Base-by-base conservation (phyloP, 2,797 vertebrate genomes). In the Pangasius krempfi region DNA sequence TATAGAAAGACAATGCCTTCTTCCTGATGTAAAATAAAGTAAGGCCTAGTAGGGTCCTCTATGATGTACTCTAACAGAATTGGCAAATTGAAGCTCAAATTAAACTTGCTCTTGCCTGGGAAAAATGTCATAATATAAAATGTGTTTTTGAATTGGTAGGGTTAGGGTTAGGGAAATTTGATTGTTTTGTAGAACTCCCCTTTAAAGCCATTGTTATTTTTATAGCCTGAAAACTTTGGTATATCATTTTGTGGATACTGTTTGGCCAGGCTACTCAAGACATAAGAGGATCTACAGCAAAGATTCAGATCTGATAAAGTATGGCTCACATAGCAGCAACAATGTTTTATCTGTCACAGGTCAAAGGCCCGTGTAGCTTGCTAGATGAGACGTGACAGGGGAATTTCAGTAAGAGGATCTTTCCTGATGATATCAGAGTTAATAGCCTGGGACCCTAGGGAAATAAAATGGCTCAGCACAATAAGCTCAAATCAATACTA, bases 401-500 rank as follows among this genome's bases (percentile, higher is more conserved):
- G 90, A 90, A 91, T 91, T 91, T 93, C 87, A 91, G 91, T 90
- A 90, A 91, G 84, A 90, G 88, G 91, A 91, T 92, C 88, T 89
- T 89, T 91, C 90, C 89, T 90, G 91, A 93, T 92, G 89, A 90
- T 89, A 90, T 95, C 93, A 91, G 93, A 93, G 91, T 92, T 93
- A 92, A 89, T 93, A 94, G 94, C 92, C 91, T 91, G 87, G 88
- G 78, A 80, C 95, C 92, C 94, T 20, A 62, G 95, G 95, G 95
- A 93, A 94, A 93, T 93, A 92, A 92, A 89, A 91, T 90, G 88
- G 89, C 93, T 92, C 93, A 87, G 92, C 94, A 93, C 94, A 95
- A 95, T 95, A 95, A 96, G 95, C 91, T 94, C 94, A 93, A 96
- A 96, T 97, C 96, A 96, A 96, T 96, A 96, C 88, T 60, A 33